Conservation (phyloP, 1,140 invertebrate species). For the Aphis gossypii region DNA sequence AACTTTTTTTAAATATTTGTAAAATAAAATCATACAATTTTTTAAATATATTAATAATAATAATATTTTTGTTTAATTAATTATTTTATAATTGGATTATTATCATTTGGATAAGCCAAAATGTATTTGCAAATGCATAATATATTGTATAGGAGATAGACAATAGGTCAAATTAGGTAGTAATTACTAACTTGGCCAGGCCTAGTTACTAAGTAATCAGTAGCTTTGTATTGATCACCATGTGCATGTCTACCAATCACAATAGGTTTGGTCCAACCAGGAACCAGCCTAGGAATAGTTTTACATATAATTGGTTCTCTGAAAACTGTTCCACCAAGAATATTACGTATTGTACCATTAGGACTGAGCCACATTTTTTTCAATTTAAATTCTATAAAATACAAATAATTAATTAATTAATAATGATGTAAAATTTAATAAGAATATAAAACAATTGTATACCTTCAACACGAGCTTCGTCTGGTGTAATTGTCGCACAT, state of each 20-base stretch:
- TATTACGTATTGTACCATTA: constrained; percentile 91
- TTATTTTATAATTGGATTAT: neutral
- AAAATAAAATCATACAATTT: neutral
- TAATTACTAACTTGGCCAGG: constrained; percentile 71
- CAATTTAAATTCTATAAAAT: constrained; percentile 82
- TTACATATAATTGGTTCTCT: constrained; percentile 89
- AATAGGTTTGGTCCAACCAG: constrained; percentile 83
- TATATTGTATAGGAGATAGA: neutral
- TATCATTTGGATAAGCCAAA: neutral
- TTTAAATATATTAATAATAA: neutral
- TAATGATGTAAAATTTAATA: neutral
- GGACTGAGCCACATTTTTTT: constrained; percentile 94
- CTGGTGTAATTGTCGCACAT: constrained; percentile 90
- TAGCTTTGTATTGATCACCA: constrained; percentile 91
- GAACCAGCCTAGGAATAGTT: constrained; percentile 85
- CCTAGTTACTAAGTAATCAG: constrained; percentile 78
- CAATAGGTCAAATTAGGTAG: neutral
- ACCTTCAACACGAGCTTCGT: constrained; percentile 88
- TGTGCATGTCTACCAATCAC: constrained; percentile 89
- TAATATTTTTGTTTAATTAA: neutral
- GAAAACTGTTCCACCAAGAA: constrained; percentile 89
- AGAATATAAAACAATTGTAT: constrained; percentile 58
- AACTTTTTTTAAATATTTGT: too few relatives aligned
- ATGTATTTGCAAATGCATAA: neutral
- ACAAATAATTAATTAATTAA: neutral